Percentiles rank a stretch among this genome's conserved stretches.
Evolutionary conservation across 2,113 vertebrate genomes (phyloP).

Genomic region (Chionodraco myersi): DNA sequence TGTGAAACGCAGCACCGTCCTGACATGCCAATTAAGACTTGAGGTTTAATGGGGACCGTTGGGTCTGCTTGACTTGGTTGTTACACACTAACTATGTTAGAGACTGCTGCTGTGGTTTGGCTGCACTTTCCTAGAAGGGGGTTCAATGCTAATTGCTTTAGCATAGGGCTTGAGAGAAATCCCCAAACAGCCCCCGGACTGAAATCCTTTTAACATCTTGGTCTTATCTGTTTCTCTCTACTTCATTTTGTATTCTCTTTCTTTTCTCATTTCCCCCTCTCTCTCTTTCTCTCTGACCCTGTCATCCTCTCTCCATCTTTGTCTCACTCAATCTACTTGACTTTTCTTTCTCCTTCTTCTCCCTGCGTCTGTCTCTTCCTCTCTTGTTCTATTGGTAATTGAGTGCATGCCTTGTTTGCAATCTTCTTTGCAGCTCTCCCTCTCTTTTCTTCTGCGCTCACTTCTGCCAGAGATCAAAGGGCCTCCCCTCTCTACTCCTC

Average conservation of each 20-base stretch:
- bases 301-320: constrained; percentile 23
- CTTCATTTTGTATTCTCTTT: constrained; percentile 60
- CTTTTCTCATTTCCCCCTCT: constrained; percentile 33
- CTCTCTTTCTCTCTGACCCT: constrained; percentile 29
- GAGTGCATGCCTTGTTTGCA: constrained; percentile 77
- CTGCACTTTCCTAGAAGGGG: constrained; percentile 76
- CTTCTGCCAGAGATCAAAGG: constrained; percentile 84
- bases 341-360: constrained; percentile 42
- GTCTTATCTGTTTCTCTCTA: constrained; percentile 72
- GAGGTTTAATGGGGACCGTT: constrained; percentile 71
- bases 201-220: constrained; percentile 79
- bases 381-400: constrained; percentile 69
- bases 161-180: constrained; percentile 75
- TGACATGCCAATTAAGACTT: constrained; percentile 79
- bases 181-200: constrained; percentile 74
- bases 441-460: constrained; percentile 73
- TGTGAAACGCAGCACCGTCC: constrained; percentile 61
- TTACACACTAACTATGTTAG: constrained; percentile 76
- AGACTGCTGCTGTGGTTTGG: constrained; percentile 69
- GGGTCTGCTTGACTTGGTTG: constrained; percentile 71
- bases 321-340: constrained; percentile 59
- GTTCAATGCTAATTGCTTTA: constrained; percentile 86
- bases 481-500: constrained; percentile 72
- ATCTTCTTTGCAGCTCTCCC: constrained; percentile 70
- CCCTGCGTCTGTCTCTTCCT: constrained; percentile 35